Percentiles rank a stretch among this genome's conserved stretches.
phyloP scores from a whole-genome alignment of 2,113 vertebrate species.

The Stigmatopora nigra region DNA sequence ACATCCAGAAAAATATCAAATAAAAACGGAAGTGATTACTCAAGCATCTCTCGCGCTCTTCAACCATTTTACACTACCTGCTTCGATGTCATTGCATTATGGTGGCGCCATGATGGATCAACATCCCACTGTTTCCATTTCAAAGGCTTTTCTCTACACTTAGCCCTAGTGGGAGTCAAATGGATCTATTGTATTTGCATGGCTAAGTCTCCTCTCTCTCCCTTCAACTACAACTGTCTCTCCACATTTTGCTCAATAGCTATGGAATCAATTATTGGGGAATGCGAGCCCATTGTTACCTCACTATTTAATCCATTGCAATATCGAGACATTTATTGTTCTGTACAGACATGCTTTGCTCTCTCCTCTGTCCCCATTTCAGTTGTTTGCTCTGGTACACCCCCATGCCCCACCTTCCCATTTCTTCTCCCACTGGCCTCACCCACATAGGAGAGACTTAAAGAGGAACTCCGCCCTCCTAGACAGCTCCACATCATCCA shows the following conservation, averaged over 20 bases:
- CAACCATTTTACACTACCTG: constrained; percentile 62
- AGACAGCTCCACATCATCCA: constrained; percentile 62
- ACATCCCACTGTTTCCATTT: constrained; percentile 52
- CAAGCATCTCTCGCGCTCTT: constrained; percentile 64
- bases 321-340: constrained; percentile 25
- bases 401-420: constrained; percentile 14
- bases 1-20: constrained; percentile 34
- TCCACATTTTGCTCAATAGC: constrained; percentile 63
- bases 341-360: constrained; percentile 28
- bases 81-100: constrained; percentile 60
- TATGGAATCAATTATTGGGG: constrained; percentile 67
- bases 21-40: constrained; percentile 63
- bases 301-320: constrained; percentile 17
- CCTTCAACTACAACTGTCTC: constrained; percentile 25
- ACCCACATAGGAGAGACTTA: constrained; percentile 41
- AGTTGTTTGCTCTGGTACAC: constrained; percentile 28
- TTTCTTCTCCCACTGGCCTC: constrained; percentile 32
- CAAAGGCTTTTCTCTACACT: constrained; percentile 39
- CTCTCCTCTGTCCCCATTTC: constrained; percentile 35
- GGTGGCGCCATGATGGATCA: constrained; percentile 51
- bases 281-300: constrained; percentile 69
- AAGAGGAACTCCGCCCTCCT: constrained; percentile 52
- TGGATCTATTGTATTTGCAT: constrained; percentile 49
- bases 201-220: constrained; percentile 38
- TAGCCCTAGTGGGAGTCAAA: constrained; percentile 49